Evolutionary conservation across 2,797 vertebrate genomes (phyloP).

Genomic region (Orientallactaga sibirica): DNA sequence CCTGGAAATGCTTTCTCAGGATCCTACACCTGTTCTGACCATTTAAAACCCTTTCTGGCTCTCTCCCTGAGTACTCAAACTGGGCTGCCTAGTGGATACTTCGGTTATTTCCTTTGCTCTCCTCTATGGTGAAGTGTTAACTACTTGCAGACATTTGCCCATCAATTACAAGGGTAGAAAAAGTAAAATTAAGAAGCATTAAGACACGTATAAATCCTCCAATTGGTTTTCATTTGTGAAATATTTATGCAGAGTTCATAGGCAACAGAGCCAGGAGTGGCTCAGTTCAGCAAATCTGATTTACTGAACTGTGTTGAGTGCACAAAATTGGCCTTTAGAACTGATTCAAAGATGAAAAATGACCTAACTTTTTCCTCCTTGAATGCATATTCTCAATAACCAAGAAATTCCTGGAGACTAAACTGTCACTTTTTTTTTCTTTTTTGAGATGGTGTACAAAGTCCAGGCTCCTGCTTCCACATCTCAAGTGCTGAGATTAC

Average conservation of each 20-base stretch:
- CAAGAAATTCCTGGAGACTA: not conserved
- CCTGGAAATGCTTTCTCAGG: not conserved
- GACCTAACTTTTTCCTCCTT: no score
- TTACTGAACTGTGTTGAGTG: conserved; percentile 52
- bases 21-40: not conserved
- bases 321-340: no score
- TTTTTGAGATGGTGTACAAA: not conserved
- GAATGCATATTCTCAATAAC: not conserved
- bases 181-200: conserved; percentile 26
- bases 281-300: conserved; percentile 45
- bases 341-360: not conserved
- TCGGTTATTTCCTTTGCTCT: no score
- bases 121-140: not conserved
- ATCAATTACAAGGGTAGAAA: not conserved
- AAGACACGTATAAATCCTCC: conserved; percentile 50
- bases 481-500: not conserved
- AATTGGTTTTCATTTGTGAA: conserved; percentile 57
- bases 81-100: no score
- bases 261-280: conserved; percentile 4
- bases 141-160: not conserved
- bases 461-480: not conserved
- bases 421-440: no score
- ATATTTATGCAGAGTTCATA: conserved; percentile 60
- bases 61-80: no score
- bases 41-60: not conserved